Percentiles rank a stretch among this genome's conserved stretches.
Conservation (phyloP, 1,140 invertebrate species). For the Bombus pascuorum region DNA sequence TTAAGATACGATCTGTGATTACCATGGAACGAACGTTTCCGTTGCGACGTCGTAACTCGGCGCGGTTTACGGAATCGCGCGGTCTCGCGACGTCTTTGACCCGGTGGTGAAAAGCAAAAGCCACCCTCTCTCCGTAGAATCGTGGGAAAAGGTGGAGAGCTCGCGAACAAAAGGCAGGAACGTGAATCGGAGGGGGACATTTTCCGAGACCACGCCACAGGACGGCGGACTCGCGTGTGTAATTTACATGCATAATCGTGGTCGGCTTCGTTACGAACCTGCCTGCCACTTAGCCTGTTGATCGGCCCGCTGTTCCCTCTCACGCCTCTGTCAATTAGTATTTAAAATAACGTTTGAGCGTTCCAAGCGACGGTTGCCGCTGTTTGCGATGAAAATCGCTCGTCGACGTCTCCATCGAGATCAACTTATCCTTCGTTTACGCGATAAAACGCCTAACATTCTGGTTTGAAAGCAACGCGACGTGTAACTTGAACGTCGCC, state of each 20-base stretch:
- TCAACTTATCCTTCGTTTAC: neutral
- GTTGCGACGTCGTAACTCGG: too few species aligned
- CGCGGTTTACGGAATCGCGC: neutral
- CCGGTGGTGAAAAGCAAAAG: neutral
- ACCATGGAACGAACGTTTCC: neutral
- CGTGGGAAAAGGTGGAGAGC: neutral
- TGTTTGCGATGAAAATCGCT: neutral
- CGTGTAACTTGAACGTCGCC: too few species aligned
- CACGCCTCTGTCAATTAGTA: slow-evolving; percentile 54
- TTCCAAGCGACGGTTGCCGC: neutral
- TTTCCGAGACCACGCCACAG: neutral
- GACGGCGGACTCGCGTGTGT: neutral
- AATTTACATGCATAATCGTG: slow-evolving; percentile 65
- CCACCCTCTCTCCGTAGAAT: too few species aligned
- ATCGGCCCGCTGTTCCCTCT: slow-evolving; percentile 54
- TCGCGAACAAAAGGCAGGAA: slow-evolving; percentile 8
- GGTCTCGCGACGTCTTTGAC: neutral
- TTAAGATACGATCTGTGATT: neutral
- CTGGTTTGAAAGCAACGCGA: too few species aligned
- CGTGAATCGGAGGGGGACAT: slow-evolving; percentile 17
- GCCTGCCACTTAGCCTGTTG: slow-evolving; percentile 49
- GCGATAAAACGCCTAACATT: too few species aligned
- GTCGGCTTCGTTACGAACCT: slow-evolving; percentile 54
- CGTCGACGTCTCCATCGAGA: neutral
- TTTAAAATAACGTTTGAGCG: slow-evolving; percentile 31